Evolutionary conservation across 64 coral and sea anemone species (phyloP).

Genomic region (Trachythela sp.): DNA sequence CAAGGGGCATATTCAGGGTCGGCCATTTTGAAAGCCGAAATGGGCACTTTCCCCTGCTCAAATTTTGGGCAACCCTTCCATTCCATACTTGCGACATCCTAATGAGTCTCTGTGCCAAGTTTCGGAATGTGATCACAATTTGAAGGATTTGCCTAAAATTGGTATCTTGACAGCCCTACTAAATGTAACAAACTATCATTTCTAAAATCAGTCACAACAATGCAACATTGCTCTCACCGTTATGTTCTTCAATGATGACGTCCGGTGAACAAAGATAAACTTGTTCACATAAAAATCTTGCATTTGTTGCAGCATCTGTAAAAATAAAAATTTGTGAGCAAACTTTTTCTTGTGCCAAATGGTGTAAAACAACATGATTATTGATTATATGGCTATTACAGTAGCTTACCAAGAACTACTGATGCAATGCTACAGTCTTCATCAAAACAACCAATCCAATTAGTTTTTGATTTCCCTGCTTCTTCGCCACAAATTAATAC

Average conservation of each 20-base stretch:
- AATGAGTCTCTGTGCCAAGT: too few relatives aligned
- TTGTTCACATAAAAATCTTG: slow-evolving; percentile 82
- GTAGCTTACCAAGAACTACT: slow-evolving; percentile 68
- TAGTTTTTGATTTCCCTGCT: slow-evolving; percentile 71
- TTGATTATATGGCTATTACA: too few relatives aligned
- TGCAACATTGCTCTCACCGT: slow-evolving; percentile 42
- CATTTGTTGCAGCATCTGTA: slow-evolving; percentile 84
- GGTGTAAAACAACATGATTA: background rate
- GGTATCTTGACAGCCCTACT: too few relatives aligned
- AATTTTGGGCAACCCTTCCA: too few relatives aligned
- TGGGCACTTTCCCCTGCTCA: too few relatives aligned
- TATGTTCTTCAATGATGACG: slow-evolving; percentile 64
- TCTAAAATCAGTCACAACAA: too few relatives aligned
- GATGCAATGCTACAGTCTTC: slow-evolving; percentile 73
- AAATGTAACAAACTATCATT: too few relatives aligned
- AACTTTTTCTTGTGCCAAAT: background rate
- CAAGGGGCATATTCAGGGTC: too few relatives aligned
- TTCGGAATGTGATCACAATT: too few relatives aligned
- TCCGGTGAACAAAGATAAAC: slow-evolving; percentile 75
- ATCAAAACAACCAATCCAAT: slow-evolving; percentile 85
- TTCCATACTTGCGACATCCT: too few relatives aligned
- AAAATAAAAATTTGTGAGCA: background rate
- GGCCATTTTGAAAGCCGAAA: too few relatives aligned
- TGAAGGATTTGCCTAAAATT: too few relatives aligned
- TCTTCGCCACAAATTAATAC: slow-evolving; percentile 91